Base-by-base conservation (phyloP, 2,888 invertebrate species). In the Achlya flavicornis region DNA sequence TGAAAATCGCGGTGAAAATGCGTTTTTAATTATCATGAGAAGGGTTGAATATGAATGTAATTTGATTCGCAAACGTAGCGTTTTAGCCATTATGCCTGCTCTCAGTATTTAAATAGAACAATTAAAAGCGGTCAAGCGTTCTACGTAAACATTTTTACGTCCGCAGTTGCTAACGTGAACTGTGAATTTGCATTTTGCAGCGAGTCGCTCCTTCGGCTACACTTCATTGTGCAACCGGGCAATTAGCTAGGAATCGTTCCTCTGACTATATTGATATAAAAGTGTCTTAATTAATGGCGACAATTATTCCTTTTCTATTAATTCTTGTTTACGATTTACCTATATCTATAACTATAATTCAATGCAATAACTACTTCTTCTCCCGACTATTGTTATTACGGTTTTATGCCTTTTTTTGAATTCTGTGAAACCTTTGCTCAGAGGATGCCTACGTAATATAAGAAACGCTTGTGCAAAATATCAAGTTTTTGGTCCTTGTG, bases 231-330 rank as follows among this genome's bases (percentile, higher is more conserved):
- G 82, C 81, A 77, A 74, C 53, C 79, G 71, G 80, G 85, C 89
- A 92, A 92, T 92, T 92, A 92, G 88, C 87, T 88, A 89, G 83
- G 80, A 88, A 85, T 86, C 87, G 81, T 77, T 84, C 77, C 77
- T 74, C 81, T 80, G 84, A 81, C 78, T 87, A 88, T 87, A 90
- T 90, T 90, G 87, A 87, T 84, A 84, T 83, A 81, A 83, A 84
- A 76, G 77, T 81, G 80, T 85, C 83, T 87, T 86, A 86, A 88
- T 89, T 86, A 85, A 87, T 81, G 72, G 77, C 53, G 69, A 60
- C 19, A 33, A 58, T 72, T 70, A 72, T 71, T 76, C 76, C 67
- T 68, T 63, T 63, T 11, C 41, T 19, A 11, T 59, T 59, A 4
- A 26, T 41, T 53, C 41, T 43, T 43, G 35, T 26, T 26, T 6